phyloP scores from a whole-genome alignment of 1,140 invertebrate species.

The fruit fly (Drosophila melanogaster) region DNA sequence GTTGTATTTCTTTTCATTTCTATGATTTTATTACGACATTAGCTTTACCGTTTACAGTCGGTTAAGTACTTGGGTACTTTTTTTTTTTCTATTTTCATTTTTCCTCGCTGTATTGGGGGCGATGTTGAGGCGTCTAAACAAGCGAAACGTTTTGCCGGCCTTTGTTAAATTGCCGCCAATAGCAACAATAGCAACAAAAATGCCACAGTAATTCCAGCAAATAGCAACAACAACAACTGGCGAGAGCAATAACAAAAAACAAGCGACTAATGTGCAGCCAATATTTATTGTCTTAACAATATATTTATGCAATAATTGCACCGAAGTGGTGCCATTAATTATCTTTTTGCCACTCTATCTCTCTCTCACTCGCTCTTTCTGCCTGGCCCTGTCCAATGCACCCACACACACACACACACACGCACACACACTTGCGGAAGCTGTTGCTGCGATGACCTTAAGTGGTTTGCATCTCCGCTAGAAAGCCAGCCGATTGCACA shows the following conservation, averaged over 20 bases:
- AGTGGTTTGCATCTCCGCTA: conserved; percentile 46
- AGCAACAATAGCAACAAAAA: conserved; percentile 21
- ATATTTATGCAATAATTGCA: conserved; percentile 82
- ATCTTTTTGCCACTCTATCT: conserved; percentile 61
- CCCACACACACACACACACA: conserved; percentile 2
- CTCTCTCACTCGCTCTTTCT: background rate
- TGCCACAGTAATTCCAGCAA: conserved; percentile 10
- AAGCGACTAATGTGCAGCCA: conserved; percentile 60
- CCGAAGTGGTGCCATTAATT: conserved; percentile 78
- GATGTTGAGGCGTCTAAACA: conserved; percentile 30
- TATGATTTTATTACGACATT: conserved; percentile 24
- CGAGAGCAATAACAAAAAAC: conserved; percentile 18
- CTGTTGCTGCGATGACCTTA: conserved; percentile 40
- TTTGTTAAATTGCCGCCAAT: conserved; percentile 73
- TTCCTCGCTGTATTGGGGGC: conserved; percentile 2
- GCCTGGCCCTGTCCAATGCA: conserved; percentile 1
- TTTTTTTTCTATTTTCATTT: background rate
- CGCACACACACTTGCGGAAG: conserved; percentile 41
- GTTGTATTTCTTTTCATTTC: conserved; percentile 5
- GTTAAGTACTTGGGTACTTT: conserved; percentile 2
- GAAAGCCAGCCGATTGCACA: conserved; percentile 42
- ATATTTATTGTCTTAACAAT: conserved; percentile 77
- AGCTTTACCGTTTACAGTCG: conserved; percentile 21
- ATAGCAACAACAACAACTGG: conserved; percentile 13
- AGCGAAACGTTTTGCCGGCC: conserved; percentile 42